Evolutionary conservation across 2,113 vertebrate genomes (phyloP).

Genomic region (Trogon surrucura): DNA sequence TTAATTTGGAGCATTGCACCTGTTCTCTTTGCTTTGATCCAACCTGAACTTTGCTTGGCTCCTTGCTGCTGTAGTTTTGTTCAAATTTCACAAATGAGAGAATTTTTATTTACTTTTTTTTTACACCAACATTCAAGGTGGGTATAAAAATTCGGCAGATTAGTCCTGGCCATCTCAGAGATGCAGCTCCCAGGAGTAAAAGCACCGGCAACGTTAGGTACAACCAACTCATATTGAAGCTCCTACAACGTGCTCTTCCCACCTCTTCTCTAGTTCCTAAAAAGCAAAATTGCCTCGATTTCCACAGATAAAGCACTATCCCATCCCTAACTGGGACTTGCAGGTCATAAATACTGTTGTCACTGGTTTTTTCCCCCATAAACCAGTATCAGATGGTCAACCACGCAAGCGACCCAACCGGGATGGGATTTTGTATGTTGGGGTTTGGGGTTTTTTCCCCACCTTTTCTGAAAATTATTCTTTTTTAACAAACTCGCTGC

Average conservation of each 20-base stretch:
- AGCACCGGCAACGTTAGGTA: not conserved
- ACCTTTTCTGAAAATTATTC: not conserved
- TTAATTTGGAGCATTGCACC: not conserved
- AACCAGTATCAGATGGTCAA: not conserved
- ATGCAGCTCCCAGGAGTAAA: not conserved
- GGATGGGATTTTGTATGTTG: accelerated
- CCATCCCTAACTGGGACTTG: not conserved
- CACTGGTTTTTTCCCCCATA: not conserved
- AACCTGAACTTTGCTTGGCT: not conserved
- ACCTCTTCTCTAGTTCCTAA: not conserved
- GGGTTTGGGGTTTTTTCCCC: accelerated
- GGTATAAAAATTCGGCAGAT: not conserved
- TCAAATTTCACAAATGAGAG: not conserved
- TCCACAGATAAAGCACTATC: not conserved
- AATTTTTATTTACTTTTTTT: too few species aligned
- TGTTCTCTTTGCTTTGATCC: not conserved
- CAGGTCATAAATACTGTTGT: too few species aligned
- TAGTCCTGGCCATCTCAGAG: not conserved
- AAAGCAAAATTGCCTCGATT: not conserved
- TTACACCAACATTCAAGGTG: not conserved
- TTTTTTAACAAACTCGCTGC: not conserved
- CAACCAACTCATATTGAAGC: accelerated
- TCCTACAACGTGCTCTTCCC: not conserved
- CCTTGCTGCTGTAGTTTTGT: not conserved
- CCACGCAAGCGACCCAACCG: accelerated